Evolutionary conservation across 2,888 invertebrate genomes (phyloP).

Genomic region (Papilio protenor): DNA sequence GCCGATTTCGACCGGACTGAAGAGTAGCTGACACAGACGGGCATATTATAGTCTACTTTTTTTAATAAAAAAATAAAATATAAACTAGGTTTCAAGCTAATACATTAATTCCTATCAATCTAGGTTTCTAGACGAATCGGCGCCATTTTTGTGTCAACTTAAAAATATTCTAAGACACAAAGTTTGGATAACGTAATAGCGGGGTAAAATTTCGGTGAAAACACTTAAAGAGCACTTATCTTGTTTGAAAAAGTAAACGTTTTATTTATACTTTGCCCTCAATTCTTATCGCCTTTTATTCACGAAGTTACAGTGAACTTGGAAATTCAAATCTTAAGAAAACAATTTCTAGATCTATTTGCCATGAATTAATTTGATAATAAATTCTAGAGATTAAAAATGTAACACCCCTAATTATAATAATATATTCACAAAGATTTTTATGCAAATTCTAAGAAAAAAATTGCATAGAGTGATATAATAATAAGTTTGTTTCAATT

Average conservation of each 20-base stretch:
- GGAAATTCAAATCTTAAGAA: not conserved
- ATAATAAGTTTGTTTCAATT: not conserved
- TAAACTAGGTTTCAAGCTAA: not conserved
- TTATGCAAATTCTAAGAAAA: not conserved
- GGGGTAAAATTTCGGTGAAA: constrained; percentile 14
- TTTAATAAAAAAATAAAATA: not conserved
- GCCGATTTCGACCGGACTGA: too few species aligned
- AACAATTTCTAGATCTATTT: not conserved
- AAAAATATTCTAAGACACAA: not conserved
- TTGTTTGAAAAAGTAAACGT: constrained; percentile 25
- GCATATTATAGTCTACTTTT: too few species aligned
- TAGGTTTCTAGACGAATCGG: constrained; percentile 5
- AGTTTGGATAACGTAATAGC: constrained; percentile 3
- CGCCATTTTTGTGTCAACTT: not conserved
- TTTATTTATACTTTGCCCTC: constrained; percentile 21
- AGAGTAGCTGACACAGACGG: too few species aligned
- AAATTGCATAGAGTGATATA: not conserved
- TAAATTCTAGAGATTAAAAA: not conserved
- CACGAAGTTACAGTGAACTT: not conserved
- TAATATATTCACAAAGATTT: not conserved
- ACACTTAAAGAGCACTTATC: constrained; percentile 21
- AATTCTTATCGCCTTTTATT: constrained; percentile 22
- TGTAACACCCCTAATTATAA: not conserved
- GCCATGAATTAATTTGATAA: not conserved
- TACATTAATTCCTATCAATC: not conserved